phyloP scores from a whole-genome alignment of 2,113 vertebrate species.

The Danio rerio region GRCz12tu NC_133193.1:24643001-24643500 shows the following conservation, averaged over 20 bases:
- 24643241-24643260: constrained; percentile 21
- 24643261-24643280: constrained; percentile 40
- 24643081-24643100: too few species aligned
- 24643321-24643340: constrained; percentile 73
- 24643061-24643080: too few species aligned
- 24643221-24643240: constrained; percentile 38
- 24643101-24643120: too few species aligned
- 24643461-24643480: constrained; percentile 62
- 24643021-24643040: too few species aligned
- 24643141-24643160: neutral
- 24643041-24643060: too few species aligned
- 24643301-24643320: constrained; percentile 63
- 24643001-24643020: too few species aligned
- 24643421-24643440: constrained; percentile 65
- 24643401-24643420: constrained; percentile 75
- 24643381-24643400: constrained; percentile 72
- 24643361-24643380: constrained; percentile 73
- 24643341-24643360: constrained; percentile 72
- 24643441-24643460: constrained; percentile 54
- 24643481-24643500: constrained; percentile 62
- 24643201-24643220: neutral
- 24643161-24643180: neutral
- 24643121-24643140: too few species aligned
- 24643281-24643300: constrained; percentile 59
- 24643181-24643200: neutral